Evolutionary conservation across 2,113 vertebrate genomes (phyloP).

Genomic region (Lonchura striata): DNA sequence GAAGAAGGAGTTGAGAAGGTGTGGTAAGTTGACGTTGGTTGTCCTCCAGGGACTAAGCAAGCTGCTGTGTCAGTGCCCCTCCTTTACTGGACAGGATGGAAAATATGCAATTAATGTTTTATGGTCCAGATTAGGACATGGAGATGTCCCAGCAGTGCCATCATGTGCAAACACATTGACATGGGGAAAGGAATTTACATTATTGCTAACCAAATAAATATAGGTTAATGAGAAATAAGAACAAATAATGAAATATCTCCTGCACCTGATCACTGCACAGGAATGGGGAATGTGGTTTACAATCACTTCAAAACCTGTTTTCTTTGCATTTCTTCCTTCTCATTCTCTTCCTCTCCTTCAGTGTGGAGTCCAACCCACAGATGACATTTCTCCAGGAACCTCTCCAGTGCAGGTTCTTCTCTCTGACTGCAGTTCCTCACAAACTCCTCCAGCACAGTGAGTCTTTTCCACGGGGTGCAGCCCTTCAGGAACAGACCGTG

Average conservation of each 20-base stretch:
- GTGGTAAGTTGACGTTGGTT: not conserved
- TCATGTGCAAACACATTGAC: not conserved
- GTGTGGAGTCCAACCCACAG: not conserved
- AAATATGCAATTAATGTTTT: no score
- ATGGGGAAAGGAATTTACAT: not conserved
- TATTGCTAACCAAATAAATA: not conserved
- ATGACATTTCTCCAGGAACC: not conserved
- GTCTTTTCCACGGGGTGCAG: no score
- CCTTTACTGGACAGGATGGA: no score
- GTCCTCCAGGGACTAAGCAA: not conserved
- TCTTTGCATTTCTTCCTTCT: not conserved
- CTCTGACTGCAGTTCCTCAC: not conserved
- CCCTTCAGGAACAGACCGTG: not conserved
- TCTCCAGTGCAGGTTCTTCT: not conserved
- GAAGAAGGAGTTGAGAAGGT: not conserved
- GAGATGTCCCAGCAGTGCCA: not conserved
- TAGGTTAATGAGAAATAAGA: not conserved
- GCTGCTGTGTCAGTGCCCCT: not conserved
- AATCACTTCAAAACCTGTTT: not conserved
- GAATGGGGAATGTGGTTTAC: not conserved
- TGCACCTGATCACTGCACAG: not conserved
- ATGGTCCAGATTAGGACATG: not conserved
- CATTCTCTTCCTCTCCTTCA: not conserved
- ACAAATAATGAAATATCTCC: not conserved
- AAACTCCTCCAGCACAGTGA: not conserved